These are phyloP conservation scores for Drosophila melanosoma DNA, from an alignment of 2,888 invertebrate genomes.

Conservation along the genomic window DNA sequence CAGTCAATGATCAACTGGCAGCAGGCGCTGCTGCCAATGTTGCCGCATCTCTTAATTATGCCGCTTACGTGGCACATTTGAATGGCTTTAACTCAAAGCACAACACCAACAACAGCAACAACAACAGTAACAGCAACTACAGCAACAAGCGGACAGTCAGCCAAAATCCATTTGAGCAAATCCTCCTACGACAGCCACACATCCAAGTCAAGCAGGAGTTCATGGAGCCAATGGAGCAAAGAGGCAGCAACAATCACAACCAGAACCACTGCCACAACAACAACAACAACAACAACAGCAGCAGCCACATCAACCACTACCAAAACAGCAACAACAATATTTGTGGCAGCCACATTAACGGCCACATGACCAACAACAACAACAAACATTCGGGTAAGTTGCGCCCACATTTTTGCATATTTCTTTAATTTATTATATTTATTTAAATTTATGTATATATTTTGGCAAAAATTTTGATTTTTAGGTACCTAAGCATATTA, in stretches of 20 bases:
- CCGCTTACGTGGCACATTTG: slow-evolving; percentile 69
- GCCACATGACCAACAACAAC: slow-evolving; percentile 11
- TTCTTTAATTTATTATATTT: too few relatives aligned
- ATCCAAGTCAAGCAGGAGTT: slow-evolving; percentile 80
- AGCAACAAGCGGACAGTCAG: slow-evolving; percentile 25
- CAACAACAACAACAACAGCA: neutral
- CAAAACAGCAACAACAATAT: slow-evolving; percentile 23
- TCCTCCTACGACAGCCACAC: slow-evolving; percentile 63
- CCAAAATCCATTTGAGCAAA: slow-evolving; percentile 45
- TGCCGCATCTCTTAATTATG: slow-evolving; percentile 66
- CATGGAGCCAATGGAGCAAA: slow-evolving; percentile 60
- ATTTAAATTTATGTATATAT: neutral
- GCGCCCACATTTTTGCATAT: neutral
- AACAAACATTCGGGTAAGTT: slow-evolving; percentile 23
- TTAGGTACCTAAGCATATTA: neutral
- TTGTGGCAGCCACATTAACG: slow-evolving; percentile 6
- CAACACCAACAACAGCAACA: slow-evolving; percentile 25
- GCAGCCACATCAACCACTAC: slow-evolving; percentile 13
- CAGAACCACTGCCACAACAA: slow-evolving; percentile 5
- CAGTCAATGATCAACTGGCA: slow-evolving; percentile 74
- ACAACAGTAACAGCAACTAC: slow-evolving; percentile 12
- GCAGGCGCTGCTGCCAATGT: slow-evolving; percentile 34
- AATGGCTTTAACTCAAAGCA: slow-evolving; percentile 66
- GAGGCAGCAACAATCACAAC: slow-evolving; percentile 6
- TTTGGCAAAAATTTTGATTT: neutral